Evolutionary conservation across 2,888 invertebrate species (phyloP).

Genomic region (Vanessa cardui): DNA sequence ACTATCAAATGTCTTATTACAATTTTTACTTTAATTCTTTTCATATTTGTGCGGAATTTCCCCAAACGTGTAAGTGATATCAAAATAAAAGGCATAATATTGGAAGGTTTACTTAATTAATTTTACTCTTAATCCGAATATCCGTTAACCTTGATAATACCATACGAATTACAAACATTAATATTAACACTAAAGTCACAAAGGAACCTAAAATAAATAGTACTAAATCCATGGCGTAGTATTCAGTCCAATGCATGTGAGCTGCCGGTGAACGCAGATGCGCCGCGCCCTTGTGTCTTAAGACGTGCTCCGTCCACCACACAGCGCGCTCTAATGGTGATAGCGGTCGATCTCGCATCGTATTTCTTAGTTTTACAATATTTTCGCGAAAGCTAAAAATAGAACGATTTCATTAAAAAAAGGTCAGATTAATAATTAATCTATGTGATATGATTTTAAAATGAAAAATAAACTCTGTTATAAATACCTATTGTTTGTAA

Average conservation of each 20-base stretch:
- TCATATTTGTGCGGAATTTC: too few species aligned
- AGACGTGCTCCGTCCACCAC: conserved; percentile 11
- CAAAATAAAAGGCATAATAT: too few species aligned
- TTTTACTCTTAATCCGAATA: conserved; percentile 21
- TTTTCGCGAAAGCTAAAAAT: conserved; percentile 1
- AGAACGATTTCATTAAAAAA: neutral
- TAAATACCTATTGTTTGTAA: neutral
- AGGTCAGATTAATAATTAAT: too few species aligned
- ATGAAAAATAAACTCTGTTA: too few species aligned
- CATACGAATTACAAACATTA: neutral
- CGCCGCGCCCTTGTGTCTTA: neutral
- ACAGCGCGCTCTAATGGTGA: conserved; percentile 7
- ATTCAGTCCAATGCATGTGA: conserved; percentile 36
- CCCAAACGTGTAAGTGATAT: too few species aligned
- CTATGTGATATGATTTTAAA: too few species aligned
- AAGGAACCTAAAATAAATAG: conserved; percentile 6
- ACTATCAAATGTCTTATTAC: too few species aligned
- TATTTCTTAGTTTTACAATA: neutral
- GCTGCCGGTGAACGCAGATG: conserved; percentile 17
- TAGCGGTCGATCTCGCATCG: neutral
- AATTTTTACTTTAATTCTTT: too few species aligned
- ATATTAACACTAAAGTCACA: neutral
- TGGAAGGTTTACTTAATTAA: conserved; percentile 1
- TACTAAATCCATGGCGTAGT: conserved; percentile 31
- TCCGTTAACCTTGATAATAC: conserved; percentile 9